phyloP scores from a whole-genome alignment of 2,113 vertebrate species.

The Cryptotis parvus region DNA sequence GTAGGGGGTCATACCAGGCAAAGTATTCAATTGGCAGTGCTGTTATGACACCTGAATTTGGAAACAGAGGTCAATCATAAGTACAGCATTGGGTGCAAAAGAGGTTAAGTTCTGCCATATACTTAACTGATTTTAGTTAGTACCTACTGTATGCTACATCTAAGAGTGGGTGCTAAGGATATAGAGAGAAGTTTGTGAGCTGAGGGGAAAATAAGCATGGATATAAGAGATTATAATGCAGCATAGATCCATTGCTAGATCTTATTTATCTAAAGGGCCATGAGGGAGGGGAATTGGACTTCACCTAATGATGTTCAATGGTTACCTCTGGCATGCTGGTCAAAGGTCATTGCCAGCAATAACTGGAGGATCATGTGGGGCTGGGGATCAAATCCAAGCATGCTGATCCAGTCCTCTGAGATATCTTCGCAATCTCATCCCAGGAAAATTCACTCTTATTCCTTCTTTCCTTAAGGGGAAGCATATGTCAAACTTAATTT shows the following conservation, averaged over 20 bases:
- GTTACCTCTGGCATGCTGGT: too few species aligned
- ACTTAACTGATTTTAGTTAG: slow-evolving; percentile 5
- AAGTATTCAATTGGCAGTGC: neutral
- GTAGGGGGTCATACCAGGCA: neutral
- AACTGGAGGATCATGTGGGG: too few species aligned
- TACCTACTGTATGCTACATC: neutral
- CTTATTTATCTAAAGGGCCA: too few species aligned
- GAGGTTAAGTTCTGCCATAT: neutral
- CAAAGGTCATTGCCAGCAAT: too few species aligned
- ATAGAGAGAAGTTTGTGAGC: neutral
- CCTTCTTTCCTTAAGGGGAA: neutral
- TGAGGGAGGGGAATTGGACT: too few species aligned
- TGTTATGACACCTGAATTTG: neutral
- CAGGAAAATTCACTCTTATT: neutral
- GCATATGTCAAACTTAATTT: neutral
- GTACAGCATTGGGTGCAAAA: neutral
- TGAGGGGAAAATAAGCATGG: neutral
- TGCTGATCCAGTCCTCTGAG: too few species aligned
- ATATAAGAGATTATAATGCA: neutral
- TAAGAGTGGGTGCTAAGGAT: neutral
- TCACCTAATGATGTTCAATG: too few species aligned
- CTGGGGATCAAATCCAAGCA: too few species aligned
- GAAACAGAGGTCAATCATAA: slow-evolving; percentile 10
- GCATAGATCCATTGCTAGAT: too few species aligned
- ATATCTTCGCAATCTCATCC: too few species aligned